Base-by-base conservation (phyloP, 2,113 vertebrate species). In the Crypturellus undulatus region DNA sequence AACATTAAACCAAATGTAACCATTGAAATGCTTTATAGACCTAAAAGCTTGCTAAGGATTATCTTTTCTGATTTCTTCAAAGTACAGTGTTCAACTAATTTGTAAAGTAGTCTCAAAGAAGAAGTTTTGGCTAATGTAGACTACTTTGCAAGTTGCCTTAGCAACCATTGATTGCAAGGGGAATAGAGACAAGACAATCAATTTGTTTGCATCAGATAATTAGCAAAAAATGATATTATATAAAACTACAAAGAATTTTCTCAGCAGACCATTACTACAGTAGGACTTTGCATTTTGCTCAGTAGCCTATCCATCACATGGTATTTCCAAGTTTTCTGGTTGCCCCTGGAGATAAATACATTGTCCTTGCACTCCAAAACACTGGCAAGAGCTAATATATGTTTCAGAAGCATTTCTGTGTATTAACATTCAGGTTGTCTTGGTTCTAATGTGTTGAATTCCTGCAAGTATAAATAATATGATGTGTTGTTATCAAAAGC, bases 381-480 rank as follows among this genome's bases (percentile, higher is more conserved):
- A 76, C 71, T 65, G 63, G 40, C 92, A 96, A 47, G 42, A 92
- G 64, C 79, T 84, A 89, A 88, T 58, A 92, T 90, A 75, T 19
- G 43, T 63, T 87, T 96, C 79, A 7, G 87, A 95, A 97, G 60
- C 18, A 9, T 81, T 86, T 73, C 92, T 93, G 88, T 81, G 76
- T 92, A 95, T 97, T 97, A 96, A 95, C 93, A 81, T 72, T 94
- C 75, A 87, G 90, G 87, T 95, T 92, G 92, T 90, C 94, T 97
- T 84, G 87, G 11, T 83, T 93, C 95, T 95, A 92, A 91, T 87
- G 76, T 64, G 89, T 65, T 96, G 95, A 96, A 65, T 91, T 80
- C 51, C 92, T 97, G 63, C 92, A 96, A 96, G 89, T 94, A 89
- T 89, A 96, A 96, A 89, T 96, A 95, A 79, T 51, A 49, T 67